These are phyloP conservation scores for Argentina silus DNA, from an alignment of 2,797 vertebrate species.

Conservation along the genomic window DNA sequence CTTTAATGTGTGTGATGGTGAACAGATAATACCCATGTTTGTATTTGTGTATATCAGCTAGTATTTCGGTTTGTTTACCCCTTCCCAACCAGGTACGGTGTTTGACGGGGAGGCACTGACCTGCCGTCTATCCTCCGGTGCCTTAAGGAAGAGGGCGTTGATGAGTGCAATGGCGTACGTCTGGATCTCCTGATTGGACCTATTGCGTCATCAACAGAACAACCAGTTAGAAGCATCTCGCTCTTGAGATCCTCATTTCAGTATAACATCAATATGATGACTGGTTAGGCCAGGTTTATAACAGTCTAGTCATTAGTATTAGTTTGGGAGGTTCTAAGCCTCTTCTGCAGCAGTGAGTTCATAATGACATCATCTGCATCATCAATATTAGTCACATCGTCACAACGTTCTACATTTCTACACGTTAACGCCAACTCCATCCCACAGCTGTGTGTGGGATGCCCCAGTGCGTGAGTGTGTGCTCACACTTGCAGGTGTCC, in stretches of 20 bases:
- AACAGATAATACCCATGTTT: not conserved
- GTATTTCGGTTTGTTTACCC: no score
- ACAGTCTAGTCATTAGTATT: not conserved
- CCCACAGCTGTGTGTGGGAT: conserved; percentile 55
- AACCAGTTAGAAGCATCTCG: conserved; percentile 79
- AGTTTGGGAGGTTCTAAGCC: conserved; percentile 6
- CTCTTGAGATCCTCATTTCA: conserved; percentile 42
- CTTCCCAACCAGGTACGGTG: not conserved
- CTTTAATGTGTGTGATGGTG: no score
- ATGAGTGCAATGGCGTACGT: conserved; percentile 98
- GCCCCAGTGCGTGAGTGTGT: conserved; percentile 79
- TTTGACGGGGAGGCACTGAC: conserved; percentile 68
- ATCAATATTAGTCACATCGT: not conserved
- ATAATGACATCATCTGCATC: not conserved
- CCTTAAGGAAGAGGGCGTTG: conserved; percentile 97
- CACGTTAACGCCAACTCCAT: not conserved
- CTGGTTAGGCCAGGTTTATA: not conserved
- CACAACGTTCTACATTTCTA: conserved; percentile 21
- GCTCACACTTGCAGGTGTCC: conserved; percentile 99
- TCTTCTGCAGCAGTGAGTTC: not conserved
- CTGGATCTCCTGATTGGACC: conserved; percentile 99
- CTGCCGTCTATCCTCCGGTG: conserved; percentile 96
- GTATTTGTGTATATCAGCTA: not conserved
- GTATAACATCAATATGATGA: not conserved
- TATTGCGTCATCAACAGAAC: conserved; percentile 67